These are phyloP conservation scores for Luscinia luscinia DNA, from an alignment of 2,797 vertebrate genomes.

Conservation along the genomic window DNA sequence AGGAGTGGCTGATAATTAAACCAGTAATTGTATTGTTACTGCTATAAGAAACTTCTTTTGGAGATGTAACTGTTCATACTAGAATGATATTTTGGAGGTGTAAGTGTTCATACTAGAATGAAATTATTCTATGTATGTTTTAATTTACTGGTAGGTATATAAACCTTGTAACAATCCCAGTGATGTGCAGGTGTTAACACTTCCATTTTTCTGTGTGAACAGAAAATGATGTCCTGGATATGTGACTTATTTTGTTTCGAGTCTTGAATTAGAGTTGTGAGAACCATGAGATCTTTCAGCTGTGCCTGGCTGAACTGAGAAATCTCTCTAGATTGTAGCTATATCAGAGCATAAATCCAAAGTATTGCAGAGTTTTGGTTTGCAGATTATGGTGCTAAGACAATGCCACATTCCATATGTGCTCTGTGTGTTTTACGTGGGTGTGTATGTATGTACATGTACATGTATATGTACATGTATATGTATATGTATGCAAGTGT, in stretches of 20 bases:
- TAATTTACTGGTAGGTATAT: neutral
- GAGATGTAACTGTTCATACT: neutral
- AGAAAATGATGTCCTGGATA: neutral
- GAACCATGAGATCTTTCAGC: neutral
- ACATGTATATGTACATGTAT: neutral
- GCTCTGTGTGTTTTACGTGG: neutral
- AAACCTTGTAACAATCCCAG: neutral
- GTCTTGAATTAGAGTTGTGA: neutral
- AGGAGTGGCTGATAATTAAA: neutral
- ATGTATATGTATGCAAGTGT: neutral
- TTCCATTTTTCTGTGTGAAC: neutral
- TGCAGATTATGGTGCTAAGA: neutral
- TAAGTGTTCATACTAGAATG: neutral
- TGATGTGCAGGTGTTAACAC: neutral
- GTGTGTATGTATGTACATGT: neutral
- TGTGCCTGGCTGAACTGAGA: neutral
- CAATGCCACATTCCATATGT: neutral
- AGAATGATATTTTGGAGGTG: neutral
- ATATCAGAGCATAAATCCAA: fast-evolving
- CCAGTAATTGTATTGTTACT: neutral
- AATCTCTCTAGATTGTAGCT: neutral
- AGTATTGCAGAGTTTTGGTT: neutral
- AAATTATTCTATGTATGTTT: neutral
- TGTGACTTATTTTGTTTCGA: neutral
- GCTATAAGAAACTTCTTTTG: neutral